Conservation (phyloP, 2,888 invertebrate genomes). For the Notodonta dromedarius region DNA sequence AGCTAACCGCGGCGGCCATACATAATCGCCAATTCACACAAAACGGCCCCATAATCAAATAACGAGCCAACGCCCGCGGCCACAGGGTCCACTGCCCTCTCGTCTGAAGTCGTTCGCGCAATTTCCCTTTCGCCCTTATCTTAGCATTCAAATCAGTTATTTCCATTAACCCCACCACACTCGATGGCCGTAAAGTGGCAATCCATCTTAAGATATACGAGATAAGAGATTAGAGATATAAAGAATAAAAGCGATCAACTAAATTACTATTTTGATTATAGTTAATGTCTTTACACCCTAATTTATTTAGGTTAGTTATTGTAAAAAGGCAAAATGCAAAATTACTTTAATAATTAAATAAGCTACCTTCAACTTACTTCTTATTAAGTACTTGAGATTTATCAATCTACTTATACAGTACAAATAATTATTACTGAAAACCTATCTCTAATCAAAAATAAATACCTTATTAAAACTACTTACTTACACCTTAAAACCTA, state of each 20-base stretch:
- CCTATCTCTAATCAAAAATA: too few species aligned
- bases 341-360: too few species aligned
- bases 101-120: slow-evolving; percentile 26
- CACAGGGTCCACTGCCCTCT: slow-evolving; percentile 18
- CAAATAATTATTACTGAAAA: too few species aligned
- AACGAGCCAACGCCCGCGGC: slow-evolving; percentile 27
- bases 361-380: too few species aligned
- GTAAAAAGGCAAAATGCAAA: too few species aligned
- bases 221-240: background rate
- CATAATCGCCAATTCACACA: slow-evolving; percentile 3
- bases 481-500: background rate
- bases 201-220: background rate
- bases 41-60: slow-evolving; percentile 2
- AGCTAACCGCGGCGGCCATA: background rate
- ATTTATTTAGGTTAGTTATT: too few species aligned
- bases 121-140: slow-evolving; percentile 42
- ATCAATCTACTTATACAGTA: too few species aligned
- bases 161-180: slow-evolving; percentile 41
- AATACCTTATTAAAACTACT: too few species aligned
- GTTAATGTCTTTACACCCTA: too few species aligned
- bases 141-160: slow-evolving; percentile 51
- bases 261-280: too few species aligned
- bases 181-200: slow-evolving; percentile 22
- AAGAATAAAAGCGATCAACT: too few species aligned
- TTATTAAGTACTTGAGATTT: too few species aligned